A percentile compares a stretch with the other conserved stretches of the same genome.
phyloP scores from a whole-genome alignment of 2,113 vertebrate species.

The Eudyptes chrysolophus region DNA sequence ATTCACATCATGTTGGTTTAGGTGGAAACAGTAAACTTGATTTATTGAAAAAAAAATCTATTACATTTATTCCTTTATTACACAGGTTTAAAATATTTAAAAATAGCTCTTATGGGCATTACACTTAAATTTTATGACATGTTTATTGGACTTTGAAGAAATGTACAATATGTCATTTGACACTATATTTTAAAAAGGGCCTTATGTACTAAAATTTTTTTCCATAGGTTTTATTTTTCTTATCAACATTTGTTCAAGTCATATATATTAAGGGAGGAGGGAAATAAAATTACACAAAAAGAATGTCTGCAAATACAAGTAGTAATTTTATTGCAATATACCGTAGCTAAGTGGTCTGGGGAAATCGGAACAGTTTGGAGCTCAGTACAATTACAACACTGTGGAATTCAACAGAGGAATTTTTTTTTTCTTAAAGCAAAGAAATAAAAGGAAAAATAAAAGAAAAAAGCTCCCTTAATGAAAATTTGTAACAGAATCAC shows the following conservation, averaged over 20 bases:
- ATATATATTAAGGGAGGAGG: conserved; percentile 70
- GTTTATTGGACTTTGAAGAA: conserved; percentile 33
- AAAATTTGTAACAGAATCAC: conserved; percentile 71
- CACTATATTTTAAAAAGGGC: conserved; percentile 38
- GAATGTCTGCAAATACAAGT: conserved; percentile 81
- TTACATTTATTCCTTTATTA: conserved; percentile 88
- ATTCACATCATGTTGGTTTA: conserved; percentile 55
- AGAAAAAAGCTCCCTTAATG: conserved; percentile 30
- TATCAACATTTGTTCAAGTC: conserved; percentile 83
- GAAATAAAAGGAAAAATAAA: background rate
- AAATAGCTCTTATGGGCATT: conserved; percentile 72
- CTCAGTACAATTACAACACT: conserved; percentile 71
- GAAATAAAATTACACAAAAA: conserved; percentile 76
- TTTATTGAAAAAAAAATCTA: conserved; percentile 92
- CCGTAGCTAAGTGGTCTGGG: conserved; percentile 85
- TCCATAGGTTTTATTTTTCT: conserved; percentile 72
- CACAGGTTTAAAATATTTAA: conserved; percentile 88
- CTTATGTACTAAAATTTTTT: conserved; percentile 29
- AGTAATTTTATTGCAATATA: conserved; percentile 86
- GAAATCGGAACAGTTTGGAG: conserved; percentile 77
- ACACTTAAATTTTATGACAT: conserved; percentile 49
- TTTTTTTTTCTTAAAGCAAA: conserved; percentile 10
- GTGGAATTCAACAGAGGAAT: conserved; percentile 49
- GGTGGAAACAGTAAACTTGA: conserved; percentile 89
- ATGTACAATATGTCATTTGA: conserved; percentile 51